These are phyloP conservation scores for Coregonus ussuriensis DNA, from an alignment of 2,797 vertebrate species.

Conservation along the genomic window DNA sequence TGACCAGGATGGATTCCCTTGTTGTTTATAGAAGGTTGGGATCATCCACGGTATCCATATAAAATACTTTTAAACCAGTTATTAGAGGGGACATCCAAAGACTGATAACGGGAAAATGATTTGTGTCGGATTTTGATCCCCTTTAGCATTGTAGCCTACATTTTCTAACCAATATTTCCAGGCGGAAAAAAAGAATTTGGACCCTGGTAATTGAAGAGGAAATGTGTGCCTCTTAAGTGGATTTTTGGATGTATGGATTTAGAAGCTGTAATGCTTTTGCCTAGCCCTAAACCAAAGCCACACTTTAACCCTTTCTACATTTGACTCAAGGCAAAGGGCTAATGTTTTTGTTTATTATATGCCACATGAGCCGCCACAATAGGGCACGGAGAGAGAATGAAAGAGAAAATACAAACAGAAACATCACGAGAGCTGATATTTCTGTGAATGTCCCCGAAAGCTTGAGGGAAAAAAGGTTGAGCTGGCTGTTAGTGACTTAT, in stretches of 20 bases:
- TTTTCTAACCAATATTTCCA: constrained; percentile 33
- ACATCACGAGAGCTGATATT: constrained; percentile 42
- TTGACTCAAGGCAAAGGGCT: constrained; percentile 1
- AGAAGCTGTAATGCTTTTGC: not conserved
- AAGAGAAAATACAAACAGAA: not conserved
- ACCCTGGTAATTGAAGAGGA: constrained; percentile 35
- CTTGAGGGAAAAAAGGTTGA: constrained; percentile 30
- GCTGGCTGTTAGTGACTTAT: not conserved
- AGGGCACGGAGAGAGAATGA: not conserved
- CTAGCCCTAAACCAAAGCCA: not conserved
- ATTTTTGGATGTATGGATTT: constrained; percentile 27
- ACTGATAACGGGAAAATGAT: constrained; percentile 37
- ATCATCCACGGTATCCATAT: constrained; percentile 31
- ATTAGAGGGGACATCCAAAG: constrained; percentile 29
- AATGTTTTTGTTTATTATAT: not conserved
- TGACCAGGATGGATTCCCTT: not conserved
- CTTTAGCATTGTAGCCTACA: constrained; percentile 5
- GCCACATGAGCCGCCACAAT: not conserved
- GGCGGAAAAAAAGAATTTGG: constrained; percentile 45
- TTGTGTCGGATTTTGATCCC: constrained; percentile 32
- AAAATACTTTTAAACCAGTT: constrained; percentile 39
- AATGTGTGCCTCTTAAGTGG: constrained; percentile 17
- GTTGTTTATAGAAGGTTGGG: constrained; percentile 20
- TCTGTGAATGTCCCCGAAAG: constrained; percentile 24
- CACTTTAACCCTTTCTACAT: not conserved